phyloP scores from a whole-genome alignment of 2,113 vertebrate genomes.

The Scolopax mira region DNA sequence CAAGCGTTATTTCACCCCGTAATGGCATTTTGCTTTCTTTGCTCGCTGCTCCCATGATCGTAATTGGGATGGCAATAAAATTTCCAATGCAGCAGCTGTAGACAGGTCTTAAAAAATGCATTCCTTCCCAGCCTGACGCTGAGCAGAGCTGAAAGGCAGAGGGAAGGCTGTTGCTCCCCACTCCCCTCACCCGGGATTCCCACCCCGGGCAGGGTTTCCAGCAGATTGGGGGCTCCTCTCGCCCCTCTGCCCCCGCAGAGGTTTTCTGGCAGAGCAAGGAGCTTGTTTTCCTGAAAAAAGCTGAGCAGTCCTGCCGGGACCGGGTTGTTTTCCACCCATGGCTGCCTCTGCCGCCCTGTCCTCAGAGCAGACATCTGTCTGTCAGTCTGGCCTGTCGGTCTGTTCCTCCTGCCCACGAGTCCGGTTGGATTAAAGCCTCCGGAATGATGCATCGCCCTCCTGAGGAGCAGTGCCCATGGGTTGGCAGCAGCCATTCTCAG shows the following conservation, averaged over 20 bases:
- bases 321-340: neutral
- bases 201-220: neutral
- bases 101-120: neutral
- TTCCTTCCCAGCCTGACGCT: neutral
- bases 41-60: neutral
- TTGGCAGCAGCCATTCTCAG: neutral
- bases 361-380: neutral
- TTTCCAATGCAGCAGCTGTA: neutral
- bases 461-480: fast-evolving
- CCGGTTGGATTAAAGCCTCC: neutral
- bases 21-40: neutral
- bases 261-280: fast-evolving
- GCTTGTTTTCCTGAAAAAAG: neutral
- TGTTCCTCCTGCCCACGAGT: neutral
- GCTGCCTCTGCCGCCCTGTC: neutral
- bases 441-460: fast-evolving
- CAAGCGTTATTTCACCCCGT: neutral
- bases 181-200: neutral
- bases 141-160: neutral
- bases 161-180: neutral
- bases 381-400: neutral
- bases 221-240: neutral
- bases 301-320: neutral
- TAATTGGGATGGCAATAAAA: neutral
- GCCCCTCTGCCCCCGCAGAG: neutral